Evolutionary conservation across 2,113 vertebrate species (phyloP).

Genomic region (Leptocoma aspasia): DNA sequence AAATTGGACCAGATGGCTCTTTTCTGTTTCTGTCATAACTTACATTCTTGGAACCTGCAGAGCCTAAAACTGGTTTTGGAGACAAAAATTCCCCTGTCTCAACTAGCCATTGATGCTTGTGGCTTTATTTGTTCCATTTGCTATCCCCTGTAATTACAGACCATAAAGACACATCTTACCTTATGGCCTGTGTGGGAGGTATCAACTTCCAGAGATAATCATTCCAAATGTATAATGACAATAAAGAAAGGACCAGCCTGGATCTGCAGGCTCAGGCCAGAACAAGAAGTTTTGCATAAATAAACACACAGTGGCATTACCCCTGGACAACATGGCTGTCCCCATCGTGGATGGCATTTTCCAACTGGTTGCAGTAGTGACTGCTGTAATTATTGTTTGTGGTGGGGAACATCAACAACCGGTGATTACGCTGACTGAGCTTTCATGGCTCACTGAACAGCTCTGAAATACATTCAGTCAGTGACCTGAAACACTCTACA

Average conservation of each 20-base stretch:
- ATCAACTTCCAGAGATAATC: background rate
- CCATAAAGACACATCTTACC: background rate
- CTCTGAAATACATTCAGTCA: background rate
- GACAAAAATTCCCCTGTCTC: background rate
- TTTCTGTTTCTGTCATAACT: slow-evolving; percentile 36
- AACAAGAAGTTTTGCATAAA: background rate
- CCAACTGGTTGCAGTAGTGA: background rate
- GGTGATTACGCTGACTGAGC: background rate
- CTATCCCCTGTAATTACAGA: slow-evolving; percentile 17
- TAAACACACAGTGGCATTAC: background rate
- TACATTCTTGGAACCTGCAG: slow-evolving; percentile 37
- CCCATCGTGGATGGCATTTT: background rate
- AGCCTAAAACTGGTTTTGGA: slow-evolving; percentile 40
- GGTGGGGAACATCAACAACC: background rate
- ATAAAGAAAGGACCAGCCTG: background rate
- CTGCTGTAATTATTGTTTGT: background rate
- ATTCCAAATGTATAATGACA: background rate
- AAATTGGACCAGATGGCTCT: slow-evolving; percentile 51
- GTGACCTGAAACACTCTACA: background rate
- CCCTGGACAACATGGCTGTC: background rate
- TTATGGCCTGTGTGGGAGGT: background rate
- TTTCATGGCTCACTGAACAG: background rate
- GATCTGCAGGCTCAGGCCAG: background rate
- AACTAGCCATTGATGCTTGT: slow-evolving; percentile 3
- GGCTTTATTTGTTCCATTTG: slow-evolving; percentile 9